Conservation (phyloP, 2,888 invertebrate genomes). For the Netelia inedita region DNA sequence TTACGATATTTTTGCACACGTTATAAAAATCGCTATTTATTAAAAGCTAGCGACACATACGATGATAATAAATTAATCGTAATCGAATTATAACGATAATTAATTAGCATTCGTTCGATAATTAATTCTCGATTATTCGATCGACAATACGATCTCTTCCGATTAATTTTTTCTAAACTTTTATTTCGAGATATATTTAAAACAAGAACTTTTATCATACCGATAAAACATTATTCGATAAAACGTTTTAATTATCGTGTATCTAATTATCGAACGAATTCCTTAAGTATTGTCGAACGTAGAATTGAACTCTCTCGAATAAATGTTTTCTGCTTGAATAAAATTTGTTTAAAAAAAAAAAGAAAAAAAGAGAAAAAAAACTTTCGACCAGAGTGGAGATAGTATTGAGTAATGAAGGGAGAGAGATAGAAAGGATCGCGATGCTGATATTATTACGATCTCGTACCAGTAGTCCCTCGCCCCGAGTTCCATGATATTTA, state of each 20-base stretch:
- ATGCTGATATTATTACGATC: not conserved
- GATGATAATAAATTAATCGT: too few species aligned
- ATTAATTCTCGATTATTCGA: too few species aligned
- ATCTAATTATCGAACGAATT: too few species aligned
- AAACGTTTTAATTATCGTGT: too few species aligned
- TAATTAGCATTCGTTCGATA: too few species aligned
- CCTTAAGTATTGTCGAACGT: too few species aligned
- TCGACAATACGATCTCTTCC: too few species aligned
- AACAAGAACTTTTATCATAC: not conserved
- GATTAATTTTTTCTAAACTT: too few species aligned
- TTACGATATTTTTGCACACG: not conserved
- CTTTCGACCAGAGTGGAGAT: slow-evolving; percentile 25
- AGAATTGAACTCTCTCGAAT: too few species aligned
- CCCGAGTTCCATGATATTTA: slow-evolving; percentile 50
- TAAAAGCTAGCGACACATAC: too few species aligned
- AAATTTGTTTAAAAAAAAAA: not conserved
- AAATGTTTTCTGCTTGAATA: not conserved
- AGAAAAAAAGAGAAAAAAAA: not conserved
- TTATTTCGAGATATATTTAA: not conserved
- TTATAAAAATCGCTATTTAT: not conserved
- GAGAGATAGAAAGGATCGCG: slow-evolving; percentile 57
- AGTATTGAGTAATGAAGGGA: slow-evolving; percentile 55
- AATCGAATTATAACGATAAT: too few species aligned
- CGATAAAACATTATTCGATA: too few species aligned
- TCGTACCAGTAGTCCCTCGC: slow-evolving; percentile 1